Conservation (phyloP, 1,140 invertebrate genomes). For the Acromyrmex echinatior region DNA sequence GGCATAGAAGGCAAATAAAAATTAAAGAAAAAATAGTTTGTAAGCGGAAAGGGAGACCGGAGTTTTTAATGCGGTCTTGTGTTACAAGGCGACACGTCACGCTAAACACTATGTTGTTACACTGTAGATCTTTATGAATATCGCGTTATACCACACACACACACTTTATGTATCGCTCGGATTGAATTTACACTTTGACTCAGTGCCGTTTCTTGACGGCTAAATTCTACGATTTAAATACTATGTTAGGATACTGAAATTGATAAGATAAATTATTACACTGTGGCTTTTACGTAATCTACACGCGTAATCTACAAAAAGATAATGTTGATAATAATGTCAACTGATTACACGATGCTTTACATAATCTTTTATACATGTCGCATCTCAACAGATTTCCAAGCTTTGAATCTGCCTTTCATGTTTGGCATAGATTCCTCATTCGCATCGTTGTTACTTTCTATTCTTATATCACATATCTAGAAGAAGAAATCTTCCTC, state of each 20-base stretch:
- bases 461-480: not conserved
- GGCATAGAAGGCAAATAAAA: slow-evolving; percentile 44
- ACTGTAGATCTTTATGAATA: slow-evolving; percentile 4
- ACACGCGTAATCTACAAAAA: not conserved
- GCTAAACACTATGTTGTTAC: slow-evolving; percentile 63
- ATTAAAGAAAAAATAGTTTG: slow-evolving; percentile 42
- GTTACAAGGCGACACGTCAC: slow-evolving; percentile 64
- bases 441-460: slow-evolving; percentile 16
- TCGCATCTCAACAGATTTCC: slow-evolving; percentile 21
- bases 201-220: not conserved
- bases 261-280: slow-evolving; percentile 24
- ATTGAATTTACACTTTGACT: not conserved
- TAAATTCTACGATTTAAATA: not conserved
- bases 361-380: slow-evolving; percentile 16
- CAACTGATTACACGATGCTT: not conserved
- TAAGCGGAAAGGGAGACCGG: slow-evolving; percentile 52
- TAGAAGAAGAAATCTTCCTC: not conserved
- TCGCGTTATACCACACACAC: not conserved
- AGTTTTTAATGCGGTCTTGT: slow-evolving; percentile 64
- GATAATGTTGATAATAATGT: slow-evolving; percentile 8
- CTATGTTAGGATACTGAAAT: not conserved
- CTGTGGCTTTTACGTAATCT: not conserved
- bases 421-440: not conserved
- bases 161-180: not conserved
- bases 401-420: not conserved